These are phyloP conservation scores for Ascidia mentula DNA, from an alignment of 23 tunicate genomes.

Conservation along the genomic window DNA sequence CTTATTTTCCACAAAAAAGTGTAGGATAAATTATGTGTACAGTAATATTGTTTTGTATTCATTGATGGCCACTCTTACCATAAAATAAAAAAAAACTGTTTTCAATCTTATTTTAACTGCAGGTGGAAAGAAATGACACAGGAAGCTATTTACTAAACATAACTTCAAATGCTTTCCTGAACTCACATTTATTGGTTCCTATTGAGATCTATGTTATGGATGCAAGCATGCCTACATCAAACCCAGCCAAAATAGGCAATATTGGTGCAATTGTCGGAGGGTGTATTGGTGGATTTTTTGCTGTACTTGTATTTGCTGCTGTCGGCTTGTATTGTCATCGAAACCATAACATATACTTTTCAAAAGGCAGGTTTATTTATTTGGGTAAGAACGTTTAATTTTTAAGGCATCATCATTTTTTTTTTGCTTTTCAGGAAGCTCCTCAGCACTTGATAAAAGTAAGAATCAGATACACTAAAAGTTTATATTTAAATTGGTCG, in stretches of 20 bases:
- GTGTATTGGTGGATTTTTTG: background rate
- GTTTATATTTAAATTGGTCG: no score
- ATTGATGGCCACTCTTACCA: no score
- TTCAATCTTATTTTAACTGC: background rate
- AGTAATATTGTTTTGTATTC: no score
- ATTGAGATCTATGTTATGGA: background rate
- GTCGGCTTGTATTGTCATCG: background rate
- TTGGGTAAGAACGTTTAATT: background rate
- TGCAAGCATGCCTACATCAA: background rate
- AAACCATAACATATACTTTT: background rate
- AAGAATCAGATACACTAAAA: no score
- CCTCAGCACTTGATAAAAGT: background rate
- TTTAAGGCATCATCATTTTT: background rate
- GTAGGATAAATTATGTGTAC: no score
- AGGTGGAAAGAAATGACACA: background rate
- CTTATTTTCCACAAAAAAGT: no score
- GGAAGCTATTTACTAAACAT: background rate
- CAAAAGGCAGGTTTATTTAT: background rate
- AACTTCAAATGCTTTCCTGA: background rate
- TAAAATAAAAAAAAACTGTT: no score
- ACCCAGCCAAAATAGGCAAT: background rate
- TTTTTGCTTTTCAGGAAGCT: background rate
- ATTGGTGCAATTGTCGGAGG: constrained; percentile 6
- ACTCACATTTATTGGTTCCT: background rate
- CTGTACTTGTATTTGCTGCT: background rate